Percentiles rank a stretch among this genome's conserved stretches.
Conservation (phyloP, 2,888 invertebrate species). For the Choristoneura rosaceana region DNA sequence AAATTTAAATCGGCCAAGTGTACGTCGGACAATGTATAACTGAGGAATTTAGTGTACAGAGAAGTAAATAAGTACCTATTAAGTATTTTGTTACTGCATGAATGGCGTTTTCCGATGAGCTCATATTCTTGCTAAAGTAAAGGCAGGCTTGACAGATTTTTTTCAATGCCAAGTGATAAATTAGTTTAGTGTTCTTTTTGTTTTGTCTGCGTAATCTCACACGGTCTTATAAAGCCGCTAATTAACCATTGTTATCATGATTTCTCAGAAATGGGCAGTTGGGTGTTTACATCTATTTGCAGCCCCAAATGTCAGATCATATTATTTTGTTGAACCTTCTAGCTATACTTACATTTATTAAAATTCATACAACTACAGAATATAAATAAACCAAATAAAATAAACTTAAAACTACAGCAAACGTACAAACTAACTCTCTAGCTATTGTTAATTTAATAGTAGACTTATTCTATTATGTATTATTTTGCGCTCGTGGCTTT, state of each 20-base stretch:
- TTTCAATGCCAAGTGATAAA: not conserved
- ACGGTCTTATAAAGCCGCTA: slow-evolving; percentile 26
- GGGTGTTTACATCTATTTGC: slow-evolving; percentile 21
- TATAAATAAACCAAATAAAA: too few relatives aligned
- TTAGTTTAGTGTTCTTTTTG: not conserved
- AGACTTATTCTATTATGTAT: not conserved
- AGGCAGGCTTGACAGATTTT: not conserved
- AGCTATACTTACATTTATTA: too few relatives aligned
- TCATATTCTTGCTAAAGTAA: not conserved
- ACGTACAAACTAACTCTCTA: too few relatives aligned
- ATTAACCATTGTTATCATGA: slow-evolving; percentile 37
- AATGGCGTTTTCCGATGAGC: not conserved
- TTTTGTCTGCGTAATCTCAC: slow-evolving; percentile 1
- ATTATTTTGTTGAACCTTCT: not conserved
- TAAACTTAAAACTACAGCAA: too few relatives aligned
- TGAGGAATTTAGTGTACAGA: too few relatives aligned
- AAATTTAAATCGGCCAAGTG: too few relatives aligned
- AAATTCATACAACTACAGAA: too few relatives aligned
- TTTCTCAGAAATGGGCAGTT: slow-evolving; percentile 36
- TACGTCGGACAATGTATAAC: too few relatives aligned
- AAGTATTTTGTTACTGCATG: too few relatives aligned
- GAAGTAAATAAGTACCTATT: too few relatives aligned
- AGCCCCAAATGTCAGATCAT: not conserved
- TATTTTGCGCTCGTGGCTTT: too few relatives aligned
- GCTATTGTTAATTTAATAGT: too few relatives aligned